These are phyloP conservation scores for Lepus townsendii DNA, from an alignment of 2,797 vertebrate genomes.

Conservation along the genomic window DNA sequence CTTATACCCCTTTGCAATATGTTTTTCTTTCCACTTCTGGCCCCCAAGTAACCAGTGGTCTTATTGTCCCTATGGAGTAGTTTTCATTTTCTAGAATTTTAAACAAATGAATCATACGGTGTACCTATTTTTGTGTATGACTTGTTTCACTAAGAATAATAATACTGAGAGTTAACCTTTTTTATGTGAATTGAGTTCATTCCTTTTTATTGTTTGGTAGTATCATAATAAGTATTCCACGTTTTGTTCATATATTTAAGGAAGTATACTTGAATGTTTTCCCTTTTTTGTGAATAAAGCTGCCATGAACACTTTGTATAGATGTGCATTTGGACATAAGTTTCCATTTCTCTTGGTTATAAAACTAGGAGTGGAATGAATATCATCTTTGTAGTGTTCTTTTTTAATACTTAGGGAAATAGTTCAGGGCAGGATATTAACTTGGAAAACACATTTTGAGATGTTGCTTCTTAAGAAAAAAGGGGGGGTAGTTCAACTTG, in stretches of 20 bases:
- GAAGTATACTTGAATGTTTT: slow-evolving; percentile 2
- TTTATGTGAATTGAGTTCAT: not conserved
- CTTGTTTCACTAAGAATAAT: slow-evolving; percentile 12
- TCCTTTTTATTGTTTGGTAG: slow-evolving; percentile 35
- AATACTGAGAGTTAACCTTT: slow-evolving; percentile 44
- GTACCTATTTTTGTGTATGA: not conserved
- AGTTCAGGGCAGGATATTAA: not conserved
- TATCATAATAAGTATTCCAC: slow-evolving; percentile 29
- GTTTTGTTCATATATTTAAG: not conserved
- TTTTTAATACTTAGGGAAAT: slow-evolving; percentile 31
- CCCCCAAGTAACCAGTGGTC: slow-evolving; percentile 6
- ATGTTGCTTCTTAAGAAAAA: not conserved
- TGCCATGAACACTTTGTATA: slow-evolving; percentile 12
- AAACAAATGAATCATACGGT: not conserved
- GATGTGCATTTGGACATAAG: not conserved
- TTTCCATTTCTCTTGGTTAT: slow-evolving; percentile 57
- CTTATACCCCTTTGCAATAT: not conserved
- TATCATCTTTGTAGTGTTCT: slow-evolving; percentile 3
- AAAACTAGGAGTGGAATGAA: not conserved
- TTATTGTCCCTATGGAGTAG: slow-evolving; percentile 13
- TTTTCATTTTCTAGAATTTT: slow-evolving; percentile 50
- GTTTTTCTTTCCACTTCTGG: not conserved
- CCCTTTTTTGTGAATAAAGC: slow-evolving; percentile 26
- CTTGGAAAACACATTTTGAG: not conserved
- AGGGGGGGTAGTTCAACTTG: not conserved